A percentile compares a stretch with the other conserved stretches of the same genome.
phyloP scores from a whole-genome alignment of 1,140 invertebrate genomes.

The Papilio machaon region DNA sequence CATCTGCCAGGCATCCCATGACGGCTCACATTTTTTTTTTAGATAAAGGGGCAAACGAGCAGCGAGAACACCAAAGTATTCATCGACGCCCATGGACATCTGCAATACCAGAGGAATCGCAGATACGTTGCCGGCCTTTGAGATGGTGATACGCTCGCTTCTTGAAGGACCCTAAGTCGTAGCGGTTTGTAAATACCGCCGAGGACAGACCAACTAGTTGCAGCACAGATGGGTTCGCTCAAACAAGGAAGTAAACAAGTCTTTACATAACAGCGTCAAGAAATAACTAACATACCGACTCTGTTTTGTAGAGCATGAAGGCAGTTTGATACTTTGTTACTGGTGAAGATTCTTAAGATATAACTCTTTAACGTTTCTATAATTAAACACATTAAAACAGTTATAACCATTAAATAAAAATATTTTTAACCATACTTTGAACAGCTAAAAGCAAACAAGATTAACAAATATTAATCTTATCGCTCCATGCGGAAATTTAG shows the following conservation, averaged over 20 bases:
- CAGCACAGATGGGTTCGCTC: background rate
- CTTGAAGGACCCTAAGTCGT: too few relatives aligned
- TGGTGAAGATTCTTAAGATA: background rate
- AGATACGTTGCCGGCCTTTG: too few relatives aligned
- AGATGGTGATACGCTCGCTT: too few relatives aligned
- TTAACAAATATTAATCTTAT: background rate
- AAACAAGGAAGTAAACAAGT: slow-evolving; percentile 28
- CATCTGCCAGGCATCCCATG: too few relatives aligned
- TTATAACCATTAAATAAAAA: too few relatives aligned
- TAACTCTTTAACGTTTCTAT: background rate
- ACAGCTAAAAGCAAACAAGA: background rate
- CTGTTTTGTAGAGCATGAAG: slow-evolving; percentile 21
- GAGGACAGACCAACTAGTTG: background rate
- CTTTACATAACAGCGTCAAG: slow-evolving; percentile 2
- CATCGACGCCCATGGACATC: too few relatives aligned
- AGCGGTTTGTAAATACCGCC: too few relatives aligned
- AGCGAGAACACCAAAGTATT: too few relatives aligned
- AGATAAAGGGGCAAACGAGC: too few relatives aligned
- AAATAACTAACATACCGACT: background rate
- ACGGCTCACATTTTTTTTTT: too few relatives aligned
- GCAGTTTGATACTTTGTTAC: slow-evolving; percentile 4
- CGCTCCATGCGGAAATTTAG: background rate
- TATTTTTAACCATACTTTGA: background rate
- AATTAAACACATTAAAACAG: background rate
- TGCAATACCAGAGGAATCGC: too few relatives aligned